Conservation (phyloP, 2,113 vertebrate genomes). For the Carassius carassius region DNA sequence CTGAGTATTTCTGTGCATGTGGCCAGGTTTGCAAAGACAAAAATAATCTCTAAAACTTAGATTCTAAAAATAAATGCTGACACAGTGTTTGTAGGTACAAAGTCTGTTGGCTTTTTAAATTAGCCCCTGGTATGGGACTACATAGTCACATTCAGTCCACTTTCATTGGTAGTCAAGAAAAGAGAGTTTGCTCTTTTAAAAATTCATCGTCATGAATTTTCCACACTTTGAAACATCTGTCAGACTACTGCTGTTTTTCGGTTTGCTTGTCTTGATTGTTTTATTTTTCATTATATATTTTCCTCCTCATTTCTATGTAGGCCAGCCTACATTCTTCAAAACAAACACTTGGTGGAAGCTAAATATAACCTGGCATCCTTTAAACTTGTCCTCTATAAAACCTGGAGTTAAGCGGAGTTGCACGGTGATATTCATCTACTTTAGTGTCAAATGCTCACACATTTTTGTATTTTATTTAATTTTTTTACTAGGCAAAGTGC, state of each 20-base stretch:
- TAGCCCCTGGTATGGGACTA: background rate
- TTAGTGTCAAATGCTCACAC: slow-evolving; percentile 12
- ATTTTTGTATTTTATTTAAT: too few relatives aligned
- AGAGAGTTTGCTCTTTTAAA: too few relatives aligned
- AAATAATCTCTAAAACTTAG: slow-evolving; percentile 18
- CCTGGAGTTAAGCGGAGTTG: slow-evolving; percentile 47
- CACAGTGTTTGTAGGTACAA: slow-evolving; percentile 27
- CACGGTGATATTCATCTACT: slow-evolving; percentile 38
- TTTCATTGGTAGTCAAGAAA: background rate
- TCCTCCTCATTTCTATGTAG: slow-evolving; percentile 43
- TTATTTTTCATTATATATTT: slow-evolving; percentile 44
- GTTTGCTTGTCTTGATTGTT: slow-evolving; percentile 32
- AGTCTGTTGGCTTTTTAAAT: slow-evolving; percentile 31
- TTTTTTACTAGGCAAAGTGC: slow-evolving; percentile 4
- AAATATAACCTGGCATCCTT: slow-evolving; percentile 56
- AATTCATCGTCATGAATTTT: slow-evolving; percentile 10
- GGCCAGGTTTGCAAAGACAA: slow-evolving; percentile 38
- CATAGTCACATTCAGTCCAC: slow-evolving; percentile 19
- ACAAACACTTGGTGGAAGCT: slow-evolving; percentile 53
- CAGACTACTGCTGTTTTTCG: background rate
- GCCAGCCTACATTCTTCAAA: slow-evolving; percentile 52
- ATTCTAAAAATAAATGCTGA: slow-evolving; percentile 14
- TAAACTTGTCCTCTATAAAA: slow-evolving; percentile 53
- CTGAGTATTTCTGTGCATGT: slow-evolving; percentile 17
- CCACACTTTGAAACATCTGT: slow-evolving; percentile 6